These are phyloP conservation scores for Orientallactaga bullata DNA, from an alignment of 2,113 vertebrate species.

Conservation along the genomic window DNA sequence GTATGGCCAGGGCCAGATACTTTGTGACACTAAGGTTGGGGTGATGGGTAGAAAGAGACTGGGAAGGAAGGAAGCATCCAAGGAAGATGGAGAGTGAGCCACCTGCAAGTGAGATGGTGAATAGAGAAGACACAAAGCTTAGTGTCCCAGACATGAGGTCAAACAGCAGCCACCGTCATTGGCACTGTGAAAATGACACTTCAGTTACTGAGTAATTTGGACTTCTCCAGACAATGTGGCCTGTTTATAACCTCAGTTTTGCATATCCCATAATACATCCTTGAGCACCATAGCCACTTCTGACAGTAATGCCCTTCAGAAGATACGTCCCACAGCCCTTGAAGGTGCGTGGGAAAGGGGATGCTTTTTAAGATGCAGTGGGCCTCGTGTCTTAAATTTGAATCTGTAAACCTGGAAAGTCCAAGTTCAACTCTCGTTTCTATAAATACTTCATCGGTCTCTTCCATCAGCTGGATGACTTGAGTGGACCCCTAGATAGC, in stretches of 20 bases:
- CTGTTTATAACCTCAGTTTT: not conserved
- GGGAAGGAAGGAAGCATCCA: not conserved
- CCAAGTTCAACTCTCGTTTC: not conserved
- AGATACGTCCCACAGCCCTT: not conserved
- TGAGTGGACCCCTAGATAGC: too few species aligned
- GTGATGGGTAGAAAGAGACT: not conserved
- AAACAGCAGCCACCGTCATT: not conserved
- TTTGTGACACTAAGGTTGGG: not conserved
- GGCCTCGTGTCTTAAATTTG: not conserved
- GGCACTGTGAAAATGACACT: not conserved
- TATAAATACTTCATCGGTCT: not conserved
- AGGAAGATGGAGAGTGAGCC: not conserved
- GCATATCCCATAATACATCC: accelerated
- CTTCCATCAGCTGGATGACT: not conserved
- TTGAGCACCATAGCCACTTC: not conserved
- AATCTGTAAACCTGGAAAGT: not conserved
- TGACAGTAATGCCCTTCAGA: not conserved
- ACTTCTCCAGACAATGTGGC: not conserved
- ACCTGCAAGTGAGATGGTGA: not conserved
- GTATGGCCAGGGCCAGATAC: not conserved
- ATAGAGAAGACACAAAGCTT: accelerated
- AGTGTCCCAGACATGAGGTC: too few species aligned
- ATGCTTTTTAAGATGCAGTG: not conserved
- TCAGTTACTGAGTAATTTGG: not conserved
- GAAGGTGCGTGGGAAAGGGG: not conserved